phyloP scores from a whole-genome alignment of 2,888 invertebrate genomes.

The Aphrophora alni region DNA sequence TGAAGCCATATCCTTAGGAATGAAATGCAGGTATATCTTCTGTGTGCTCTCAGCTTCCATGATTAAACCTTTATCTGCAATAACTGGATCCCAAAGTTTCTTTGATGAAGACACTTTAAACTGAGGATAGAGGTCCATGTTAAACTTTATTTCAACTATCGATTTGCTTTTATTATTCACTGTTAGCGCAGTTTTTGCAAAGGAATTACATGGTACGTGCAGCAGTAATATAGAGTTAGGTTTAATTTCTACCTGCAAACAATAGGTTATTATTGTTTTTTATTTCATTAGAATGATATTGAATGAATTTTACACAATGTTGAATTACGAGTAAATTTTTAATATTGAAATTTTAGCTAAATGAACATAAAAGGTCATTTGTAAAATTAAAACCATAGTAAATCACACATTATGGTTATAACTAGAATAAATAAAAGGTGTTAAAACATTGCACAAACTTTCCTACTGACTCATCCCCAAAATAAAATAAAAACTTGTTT shows the following conservation, averaged over 20 bases:
- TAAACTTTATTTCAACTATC: constrained; percentile 35
- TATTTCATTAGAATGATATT: neutral
- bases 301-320: neutral
- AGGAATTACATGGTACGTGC: constrained; percentile 37
- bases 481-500: too few species aligned
- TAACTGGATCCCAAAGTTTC: constrained; percentile 18
- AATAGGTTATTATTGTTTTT: too few species aligned
- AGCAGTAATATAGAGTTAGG: constrained; percentile 23
- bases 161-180: constrained; percentile 42
- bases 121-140: constrained; percentile 41
- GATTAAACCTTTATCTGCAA: constrained; percentile 12
- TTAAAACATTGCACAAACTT: too few species aligned
- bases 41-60: constrained; percentile 53
- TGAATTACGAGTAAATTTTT: neutral
- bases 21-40: constrained; percentile 57
- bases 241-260: constrained; percentile 28
- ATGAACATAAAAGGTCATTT: too few species aligned
- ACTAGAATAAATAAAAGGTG: too few species aligned
- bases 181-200: constrained; percentile 23
- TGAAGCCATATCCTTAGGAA: constrained; percentile 58
- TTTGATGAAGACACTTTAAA: constrained; percentile 41
- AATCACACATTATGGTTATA: too few species aligned
- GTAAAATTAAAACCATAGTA: too few species aligned
- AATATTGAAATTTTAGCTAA: neutral
- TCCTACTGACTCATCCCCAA: too few species aligned